These are phyloP conservation scores for Polietes domitor DNA, from an alignment of 2,888 invertebrate genomes.

Conservation along the genomic window DNA sequence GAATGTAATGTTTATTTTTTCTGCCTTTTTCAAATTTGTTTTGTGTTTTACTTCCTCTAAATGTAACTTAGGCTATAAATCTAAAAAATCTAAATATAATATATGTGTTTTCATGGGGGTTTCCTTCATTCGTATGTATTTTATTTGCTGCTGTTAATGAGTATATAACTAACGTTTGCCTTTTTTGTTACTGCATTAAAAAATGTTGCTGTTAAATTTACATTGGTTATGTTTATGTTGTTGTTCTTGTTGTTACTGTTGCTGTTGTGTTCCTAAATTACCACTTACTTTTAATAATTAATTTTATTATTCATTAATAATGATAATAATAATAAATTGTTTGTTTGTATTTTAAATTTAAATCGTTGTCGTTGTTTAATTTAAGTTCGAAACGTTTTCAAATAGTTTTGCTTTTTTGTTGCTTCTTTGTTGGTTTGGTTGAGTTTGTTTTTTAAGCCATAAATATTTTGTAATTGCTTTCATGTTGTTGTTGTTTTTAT, in stretches of 20 bases:
- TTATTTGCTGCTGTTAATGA: conserved; percentile 30
- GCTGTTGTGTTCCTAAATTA: conserved; percentile 44
- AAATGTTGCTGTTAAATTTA: conserved; percentile 43
- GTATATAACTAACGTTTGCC: conserved; percentile 73
- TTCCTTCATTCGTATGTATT: conserved; percentile 43
- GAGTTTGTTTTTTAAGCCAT: conserved; percentile 28
- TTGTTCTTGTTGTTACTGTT: conserved; percentile 43
- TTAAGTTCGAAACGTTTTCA: conserved; percentile 78
- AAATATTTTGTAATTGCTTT: conserved; percentile 28
- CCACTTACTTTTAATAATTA: conserved; percentile 39
- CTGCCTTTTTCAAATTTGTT: neutral
- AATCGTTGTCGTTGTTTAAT: conserved; percentile 68
- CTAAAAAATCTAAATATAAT: conserved; percentile 56
- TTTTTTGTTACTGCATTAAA: conserved; percentile 67
- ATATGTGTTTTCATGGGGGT: conserved; percentile 58
- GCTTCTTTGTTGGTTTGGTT: conserved; percentile 37
- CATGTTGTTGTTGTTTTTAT: conserved; percentile 32
- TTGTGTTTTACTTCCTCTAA: conserved; percentile 33
- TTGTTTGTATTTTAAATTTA: conserved; percentile 54
- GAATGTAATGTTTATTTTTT: conserved; percentile 60
- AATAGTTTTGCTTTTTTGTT: conserved; percentile 40
- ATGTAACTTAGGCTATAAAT: conserved; percentile 34
- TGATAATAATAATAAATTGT: conserved; percentile 49
- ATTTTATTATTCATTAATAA: conserved; percentile 40
- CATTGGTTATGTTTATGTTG: conserved; percentile 48